Evolutionary conservation across 2,888 invertebrate genomes (phyloP).

Genomic region (Cepaea hortensis): DNA sequence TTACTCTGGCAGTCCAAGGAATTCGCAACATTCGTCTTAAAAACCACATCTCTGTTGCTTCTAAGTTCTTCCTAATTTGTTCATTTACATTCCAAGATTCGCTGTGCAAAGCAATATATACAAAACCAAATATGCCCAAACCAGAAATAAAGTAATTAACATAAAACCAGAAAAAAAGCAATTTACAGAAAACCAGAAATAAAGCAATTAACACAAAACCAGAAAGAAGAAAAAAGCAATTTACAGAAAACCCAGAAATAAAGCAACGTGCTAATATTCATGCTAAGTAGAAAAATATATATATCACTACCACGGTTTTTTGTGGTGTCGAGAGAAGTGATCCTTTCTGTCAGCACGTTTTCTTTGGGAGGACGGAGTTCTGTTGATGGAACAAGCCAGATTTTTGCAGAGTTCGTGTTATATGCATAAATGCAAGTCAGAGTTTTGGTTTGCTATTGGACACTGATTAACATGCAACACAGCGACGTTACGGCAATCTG

Average conservation of each 20-base stretch:
- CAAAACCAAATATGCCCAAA: neutral
- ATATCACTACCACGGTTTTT: slow-evolving; percentile 55
- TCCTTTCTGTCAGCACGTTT: slow-evolving; percentile 53
- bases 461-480: no score
- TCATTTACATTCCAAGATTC: no score
- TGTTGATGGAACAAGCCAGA: slow-evolving; percentile 42
- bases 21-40: no score
- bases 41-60: no score
- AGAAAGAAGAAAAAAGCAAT: neutral
- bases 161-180: neutral
- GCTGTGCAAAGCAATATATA: no score
- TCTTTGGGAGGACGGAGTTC: slow-evolving; percentile 52
- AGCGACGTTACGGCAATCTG: no score
- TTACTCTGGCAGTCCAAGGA: no score
- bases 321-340: slow-evolving; percentile 51
- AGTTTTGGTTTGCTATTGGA: no score
- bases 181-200: neutral
- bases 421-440: neutral
- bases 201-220: neutral
- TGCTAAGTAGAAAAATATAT: slow-evolving; percentile 6
- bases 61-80: no score
- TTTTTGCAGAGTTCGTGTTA: neutral
- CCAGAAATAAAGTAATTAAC: neutral
- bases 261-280: neutral
- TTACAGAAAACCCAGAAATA: neutral